Evolutionary conservation across 2,888 invertebrate genomes (phyloP), one percentile per base, ranked within the genome.

Genomic region (Eupithecia vulgata): DNA sequence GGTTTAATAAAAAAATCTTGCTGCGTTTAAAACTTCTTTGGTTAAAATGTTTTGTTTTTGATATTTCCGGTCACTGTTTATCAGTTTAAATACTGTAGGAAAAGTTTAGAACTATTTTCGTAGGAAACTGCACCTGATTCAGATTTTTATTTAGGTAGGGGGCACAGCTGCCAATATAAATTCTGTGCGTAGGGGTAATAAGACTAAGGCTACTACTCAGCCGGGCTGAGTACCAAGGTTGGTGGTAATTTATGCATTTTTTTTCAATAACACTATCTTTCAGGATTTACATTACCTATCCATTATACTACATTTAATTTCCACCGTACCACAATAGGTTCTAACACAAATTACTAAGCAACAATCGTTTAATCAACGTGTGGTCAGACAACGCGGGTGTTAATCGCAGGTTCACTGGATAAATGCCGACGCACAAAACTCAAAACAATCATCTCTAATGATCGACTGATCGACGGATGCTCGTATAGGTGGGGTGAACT

Each of bases 281-380:
- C 13, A 57, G 25, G 21, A 57, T 25, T 17, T 45, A 17, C 17
- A 15, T 21, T 13, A 57, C 21, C 45, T 17, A 5, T n/a, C 45
- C n/a, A n/a, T n/a, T n/a, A n/a, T n/a, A n/a, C n/a, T 45, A 45
- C 45, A 45, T 45, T n/a, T 45, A 45, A 57, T 57, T 57, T 57
- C 1, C 57, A 12, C 12, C 57, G 12, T n/a, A 3, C 15, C 45
- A 57, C 57, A 59, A 59, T 34, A 34, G 13, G 12, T 13, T n/a
- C n/a, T 42, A 66, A 45, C 62, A 37, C 52, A 67, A 67, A 70
- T 73, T 52, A 65, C 66, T 75, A 76, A 81, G 88, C 87, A 87
- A 93, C 93, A 93, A 93, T 88, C 81, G 90, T 87, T 88, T 88
- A 92, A 92, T 93, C 91, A 93, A 85, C 82, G 87, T 91, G 93